phyloP scores from a whole-genome alignment of 2,888 invertebrate species.

The Euzophera pinguis region DNA sequence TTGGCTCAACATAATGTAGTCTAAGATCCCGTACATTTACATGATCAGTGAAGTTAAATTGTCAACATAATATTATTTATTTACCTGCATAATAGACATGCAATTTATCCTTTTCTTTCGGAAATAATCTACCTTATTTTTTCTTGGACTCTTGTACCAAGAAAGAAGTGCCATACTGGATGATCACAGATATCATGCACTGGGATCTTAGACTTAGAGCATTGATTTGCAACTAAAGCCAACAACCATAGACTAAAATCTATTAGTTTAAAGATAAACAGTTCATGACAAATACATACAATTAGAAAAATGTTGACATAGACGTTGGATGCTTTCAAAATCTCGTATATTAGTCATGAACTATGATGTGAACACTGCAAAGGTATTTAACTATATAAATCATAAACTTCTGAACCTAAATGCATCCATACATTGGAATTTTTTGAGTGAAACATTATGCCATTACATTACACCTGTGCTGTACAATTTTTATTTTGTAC shows the following conservation, averaged over 20 bases:
- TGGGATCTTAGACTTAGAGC: background rate
- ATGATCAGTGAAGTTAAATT: background rate
- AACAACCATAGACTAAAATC: conserved; percentile 7
- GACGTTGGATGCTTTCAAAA: background rate
- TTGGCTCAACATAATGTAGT: conserved; percentile 45
- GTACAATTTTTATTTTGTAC: conserved; percentile 35
- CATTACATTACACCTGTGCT: conserved; percentile 40
- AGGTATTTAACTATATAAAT: background rate
- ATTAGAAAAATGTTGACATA: conserved; percentile 18
- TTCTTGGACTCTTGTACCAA: too few relatives aligned
- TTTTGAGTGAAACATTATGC: conserved; percentile 52
- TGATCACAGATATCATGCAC: background rate
- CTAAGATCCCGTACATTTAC: background rate
- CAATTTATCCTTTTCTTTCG: too few relatives aligned
- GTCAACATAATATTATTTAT: background rate
- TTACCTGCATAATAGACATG: too few relatives aligned
- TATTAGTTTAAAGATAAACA: background rate
- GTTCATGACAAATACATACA: conserved; percentile 24
- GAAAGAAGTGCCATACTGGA: too few relatives aligned
- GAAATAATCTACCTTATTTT: too few relatives aligned
- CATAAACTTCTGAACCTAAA: conserved; percentile 57
- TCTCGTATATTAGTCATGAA: conserved; percentile 10
- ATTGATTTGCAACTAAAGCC: background rate
- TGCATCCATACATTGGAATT: conserved; percentile 61
- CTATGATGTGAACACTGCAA: background rate